Evolutionary conservation across 2,888 invertebrate genomes (phyloP), one percentile per base, ranked within the genome.

Genomic region (Leucoma salicis): DNA sequence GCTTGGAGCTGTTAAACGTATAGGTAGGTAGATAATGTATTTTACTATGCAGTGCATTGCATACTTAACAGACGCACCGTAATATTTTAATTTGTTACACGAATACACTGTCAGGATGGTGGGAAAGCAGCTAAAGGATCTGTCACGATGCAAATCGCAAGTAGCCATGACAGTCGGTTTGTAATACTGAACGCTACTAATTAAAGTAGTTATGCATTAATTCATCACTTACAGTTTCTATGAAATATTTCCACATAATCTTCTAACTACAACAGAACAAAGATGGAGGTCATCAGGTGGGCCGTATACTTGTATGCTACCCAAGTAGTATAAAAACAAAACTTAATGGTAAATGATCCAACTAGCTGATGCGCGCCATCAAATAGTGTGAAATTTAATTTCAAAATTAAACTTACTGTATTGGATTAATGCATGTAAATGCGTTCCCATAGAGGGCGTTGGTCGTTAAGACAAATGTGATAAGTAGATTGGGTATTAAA

Each of bases 51-150:
- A 67, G 52, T 63, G 69, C 70, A 63, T 47, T 50, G 79, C 75
- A 78, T 80, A 75, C 78, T 66, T 73, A 78, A 69, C 69, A 55
- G 55, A 63, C 70, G 67, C 74, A 80, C 82, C 80, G 80, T 81
- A 75, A 80, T 82, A 78, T 79, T 82, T 77, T 81, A 81, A 82
- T 82, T 74, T 70, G 66, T 63, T 57, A 65, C 74, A 74, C 73
- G 78, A 75, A 67, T 53, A 15, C 49, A 51, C 50, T 49, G 7
- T 42, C 35, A 39, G 39, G 40, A 38, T 50, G 64, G 72, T 72
- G 71, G 74, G 71, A 72, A 71, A 59, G 60, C 42, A 58, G 51
- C 60, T 56, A 59, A 55, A 46, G 46, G 36, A 46, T 45, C 15
- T 52, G 66, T 72, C 71, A 72, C 71, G 72, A 73, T 49, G 56